Base-by-base conservation (phyloP, 2,797 vertebrate genomes). In the Triplophysa bombifrons region DNA sequence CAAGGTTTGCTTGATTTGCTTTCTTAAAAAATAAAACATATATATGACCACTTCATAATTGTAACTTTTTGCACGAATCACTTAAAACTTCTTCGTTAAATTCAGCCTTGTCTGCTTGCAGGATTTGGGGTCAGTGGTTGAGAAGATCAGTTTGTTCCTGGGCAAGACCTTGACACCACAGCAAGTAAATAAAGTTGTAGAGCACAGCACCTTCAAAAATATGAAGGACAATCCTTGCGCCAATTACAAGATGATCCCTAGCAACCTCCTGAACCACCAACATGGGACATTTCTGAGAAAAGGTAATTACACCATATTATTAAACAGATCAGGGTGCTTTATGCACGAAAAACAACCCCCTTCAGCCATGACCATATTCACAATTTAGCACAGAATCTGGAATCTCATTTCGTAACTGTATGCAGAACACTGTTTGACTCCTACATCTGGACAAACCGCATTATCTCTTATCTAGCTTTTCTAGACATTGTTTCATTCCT, bases 181-280 rank as follows among this genome's bases (percentile, higher is more conserved):
- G 17, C 81, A 91, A 63, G 61, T 91, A 56, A 82, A 82, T 9
- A 60, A 64, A 0, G 86, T 92, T 60, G 91, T 92, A 69, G 79
- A 85, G 34, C 77, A 91, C 81, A 87, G 88, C 71, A 90, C 82
- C 41, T 93, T 93, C 70, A 79, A 61, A 22, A 88, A 82, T 74
- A 93, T 93, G 91, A 91, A 72, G 69, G 70, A 71, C n/a, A 91
- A 90, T 76, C 89, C 89, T 6, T 83, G 76, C 55, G 90, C 90
- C 22, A 93, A 88, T 83, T 91, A 92, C 3, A 53, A 86, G 76
- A 14, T 14, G 2, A n/a, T 86, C 0, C 1, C 87, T 0, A 50
- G 4, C 2, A 55, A 48, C 0, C 72, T 88, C 44, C 58, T 90
- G 19, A 81, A 83, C 81, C 87, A 89, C 58, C 63, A 80, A 10